Percentiles rank a stretch among this genome's conserved stretches.
Evolutionary conservation across 2,888 invertebrate species (phyloP).

Genomic region (Pandemis corylana): DNA sequence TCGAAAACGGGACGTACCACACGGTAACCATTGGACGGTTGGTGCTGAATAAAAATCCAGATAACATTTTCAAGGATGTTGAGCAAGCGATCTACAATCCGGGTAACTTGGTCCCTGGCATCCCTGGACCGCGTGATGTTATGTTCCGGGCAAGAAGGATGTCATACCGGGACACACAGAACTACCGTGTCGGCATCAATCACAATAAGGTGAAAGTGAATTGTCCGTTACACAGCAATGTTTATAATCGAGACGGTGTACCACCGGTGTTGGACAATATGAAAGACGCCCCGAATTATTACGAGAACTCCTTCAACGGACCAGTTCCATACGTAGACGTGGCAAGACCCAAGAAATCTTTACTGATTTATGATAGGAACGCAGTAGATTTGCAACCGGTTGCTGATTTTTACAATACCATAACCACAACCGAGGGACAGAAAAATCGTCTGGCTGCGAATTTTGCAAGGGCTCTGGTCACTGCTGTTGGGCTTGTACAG

Average conservation of each 20-base stretch:
- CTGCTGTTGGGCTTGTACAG: background rate
- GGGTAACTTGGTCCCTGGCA: constrained; percentile 66
- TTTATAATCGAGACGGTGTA: constrained; percentile 74
- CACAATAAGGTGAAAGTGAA: constrained; percentile 6
- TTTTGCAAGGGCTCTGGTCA: constrained; percentile 28
- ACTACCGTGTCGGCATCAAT: background rate
- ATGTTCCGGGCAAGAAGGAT: constrained; percentile 1
- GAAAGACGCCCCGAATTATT: constrained; percentile 95
- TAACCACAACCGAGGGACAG: constrained; percentile 42
- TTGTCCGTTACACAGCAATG: background rate
- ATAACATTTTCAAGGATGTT: constrained; percentile 78
- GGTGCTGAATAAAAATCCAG: constrained; percentile 76
- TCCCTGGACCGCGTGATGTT: constrained; percentile 81
- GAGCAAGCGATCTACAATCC: constrained; percentile 81
- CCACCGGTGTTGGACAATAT: constrained; percentile 91
- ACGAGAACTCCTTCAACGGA: constrained; percentile 96
- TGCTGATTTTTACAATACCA: constrained; percentile 87
- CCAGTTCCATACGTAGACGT: constrained; percentile 87
- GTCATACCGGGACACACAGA: background rate
- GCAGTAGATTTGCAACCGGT: constrained; percentile 82
- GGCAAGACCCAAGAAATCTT: constrained; percentile 44
- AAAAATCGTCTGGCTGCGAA: constrained; percentile 49
- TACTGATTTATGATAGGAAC: constrained; percentile 48
- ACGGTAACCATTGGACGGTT: constrained; percentile 79
- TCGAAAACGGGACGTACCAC: constrained; percentile 75